Evolutionary conservation across 2,888 invertebrate species (phyloP).

Genomic region (Drosophila phalerata): DNA sequence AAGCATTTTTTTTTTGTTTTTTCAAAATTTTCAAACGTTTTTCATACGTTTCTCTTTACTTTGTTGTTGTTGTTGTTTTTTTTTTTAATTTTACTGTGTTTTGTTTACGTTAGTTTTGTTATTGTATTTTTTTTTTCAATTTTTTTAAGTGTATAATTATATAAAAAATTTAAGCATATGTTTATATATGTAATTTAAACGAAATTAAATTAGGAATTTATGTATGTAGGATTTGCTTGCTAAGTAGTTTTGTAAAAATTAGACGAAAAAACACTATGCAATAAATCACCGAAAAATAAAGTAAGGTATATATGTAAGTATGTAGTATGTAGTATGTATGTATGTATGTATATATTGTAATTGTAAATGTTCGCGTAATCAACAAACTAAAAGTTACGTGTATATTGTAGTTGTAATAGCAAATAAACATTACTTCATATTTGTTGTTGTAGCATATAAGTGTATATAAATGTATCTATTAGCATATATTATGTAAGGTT

Average conservation of each 20-base stretch:
- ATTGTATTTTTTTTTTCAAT: constrained; percentile 51
- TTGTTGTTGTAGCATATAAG: constrained; percentile 32
- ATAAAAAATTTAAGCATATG: constrained; percentile 65
- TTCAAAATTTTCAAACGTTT: constrained; percentile 52
- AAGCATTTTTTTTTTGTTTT: constrained; percentile 48
- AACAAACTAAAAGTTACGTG: constrained; percentile 76
- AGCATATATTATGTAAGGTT: constrained; percentile 69
- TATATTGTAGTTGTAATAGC: constrained; percentile 61
- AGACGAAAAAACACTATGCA: constrained; percentile 73
- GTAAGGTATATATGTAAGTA: constrained; percentile 68
- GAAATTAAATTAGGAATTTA: constrained; percentile 78
- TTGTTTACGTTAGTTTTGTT: constrained; percentile 68
- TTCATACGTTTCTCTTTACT: constrained; percentile 61
- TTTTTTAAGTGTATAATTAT: constrained; percentile 69
- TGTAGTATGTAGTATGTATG: no score
- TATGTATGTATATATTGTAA: constrained; percentile 35
- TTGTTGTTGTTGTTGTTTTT: constrained; percentile 51
- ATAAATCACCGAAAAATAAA: constrained; percentile 81
- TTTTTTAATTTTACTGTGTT: constrained; percentile 49
- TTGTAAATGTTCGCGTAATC: constrained; percentile 58
- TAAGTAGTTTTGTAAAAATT: constrained; percentile 67
- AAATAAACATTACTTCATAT: constrained; percentile 55
- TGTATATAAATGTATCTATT: constrained; percentile 63
- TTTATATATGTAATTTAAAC: constrained; percentile 74
- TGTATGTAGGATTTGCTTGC: constrained; percentile 71